Conservation (phyloP, 2,797 vertebrate genomes). For the Micrastur ruficollis region DNA sequence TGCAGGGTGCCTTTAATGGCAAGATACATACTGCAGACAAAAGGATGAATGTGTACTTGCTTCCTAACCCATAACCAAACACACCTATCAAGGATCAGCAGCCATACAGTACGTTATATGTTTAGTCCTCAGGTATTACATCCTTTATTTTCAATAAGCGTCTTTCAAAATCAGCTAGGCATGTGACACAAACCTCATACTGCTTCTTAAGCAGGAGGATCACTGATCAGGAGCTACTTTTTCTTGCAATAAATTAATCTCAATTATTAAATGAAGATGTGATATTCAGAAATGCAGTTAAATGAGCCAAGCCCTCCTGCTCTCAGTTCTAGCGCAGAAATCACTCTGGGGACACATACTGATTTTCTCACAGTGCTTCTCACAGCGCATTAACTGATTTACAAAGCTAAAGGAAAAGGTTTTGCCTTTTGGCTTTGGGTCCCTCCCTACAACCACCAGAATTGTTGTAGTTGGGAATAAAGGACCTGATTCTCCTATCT, state of each 20-base stretch:
- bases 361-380: background rate
- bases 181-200: background rate
- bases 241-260: constrained; percentile 1
- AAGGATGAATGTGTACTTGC: background rate
- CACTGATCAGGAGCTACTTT: background rate
- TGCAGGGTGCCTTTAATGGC: background rate
- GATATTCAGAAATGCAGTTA: background rate
- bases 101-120: background rate
- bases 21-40: background rate
- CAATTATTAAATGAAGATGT: constrained; percentile 13
- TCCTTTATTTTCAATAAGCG: background rate
- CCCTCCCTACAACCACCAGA: background rate
- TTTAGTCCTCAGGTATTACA: background rate
- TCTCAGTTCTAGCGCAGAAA: background rate
- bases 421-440: background rate
- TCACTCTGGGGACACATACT: background rate
- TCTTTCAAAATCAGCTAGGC: background rate
- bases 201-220: background rate
- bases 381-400: background rate
- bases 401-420: background rate
- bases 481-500: background rate
- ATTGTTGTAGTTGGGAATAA: background rate
- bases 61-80: background rate
- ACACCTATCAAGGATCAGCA: background rate
- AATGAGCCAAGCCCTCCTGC: background rate